Evolutionary conservation across 2,888 invertebrate species (phyloP), one percentile per base, ranked within the genome.

Genomic region (Drosophila parthenogenetica): DNA sequence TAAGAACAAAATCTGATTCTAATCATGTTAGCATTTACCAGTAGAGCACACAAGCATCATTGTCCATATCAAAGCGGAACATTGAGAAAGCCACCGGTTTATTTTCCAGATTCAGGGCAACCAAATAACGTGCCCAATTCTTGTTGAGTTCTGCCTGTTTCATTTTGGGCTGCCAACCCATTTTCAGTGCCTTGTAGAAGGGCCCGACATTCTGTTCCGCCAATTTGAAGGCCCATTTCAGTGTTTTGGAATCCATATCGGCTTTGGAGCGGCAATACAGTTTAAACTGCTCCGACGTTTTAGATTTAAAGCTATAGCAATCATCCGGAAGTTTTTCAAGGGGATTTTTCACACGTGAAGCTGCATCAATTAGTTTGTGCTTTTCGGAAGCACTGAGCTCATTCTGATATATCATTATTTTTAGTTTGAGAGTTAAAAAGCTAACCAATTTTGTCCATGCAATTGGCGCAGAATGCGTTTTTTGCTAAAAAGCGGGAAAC

Each of bases 31-130:
- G 11, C 16, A 58, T 90, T 90, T 91, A 95, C 95, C 95, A 95
- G 89, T 96, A 96, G 4, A 96, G 87, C n/a, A 96, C 95, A 86
- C 94, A 93, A 43, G 93, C 90, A 0, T 94, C 95, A 82, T 94
- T 93, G 85, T 96, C 96, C 89, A 95, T 92, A 83, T 96, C 96
- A 90, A 96, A 96, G 46, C 96, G 93, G 83, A 96, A 96, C 92
- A 96, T 96, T 16, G 94, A 93, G 89, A 95, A 96, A 0, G 94
- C 96, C n/a, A 95, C 93, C 2, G 94, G 94, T 58, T 91, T 81
- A 39, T 90, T 91, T 4, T 85, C 90, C 19, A 92, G 87, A 48
- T 92, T 90, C 4, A 93, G 94, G 45, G 95, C 93, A 32, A 96
- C 87, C 48, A 90, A 42, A 88, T 94, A 95, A 90, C 95, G 93